Conservation (phyloP, 2,888 invertebrate genomes). For the Poecilus cupreus region DNA sequence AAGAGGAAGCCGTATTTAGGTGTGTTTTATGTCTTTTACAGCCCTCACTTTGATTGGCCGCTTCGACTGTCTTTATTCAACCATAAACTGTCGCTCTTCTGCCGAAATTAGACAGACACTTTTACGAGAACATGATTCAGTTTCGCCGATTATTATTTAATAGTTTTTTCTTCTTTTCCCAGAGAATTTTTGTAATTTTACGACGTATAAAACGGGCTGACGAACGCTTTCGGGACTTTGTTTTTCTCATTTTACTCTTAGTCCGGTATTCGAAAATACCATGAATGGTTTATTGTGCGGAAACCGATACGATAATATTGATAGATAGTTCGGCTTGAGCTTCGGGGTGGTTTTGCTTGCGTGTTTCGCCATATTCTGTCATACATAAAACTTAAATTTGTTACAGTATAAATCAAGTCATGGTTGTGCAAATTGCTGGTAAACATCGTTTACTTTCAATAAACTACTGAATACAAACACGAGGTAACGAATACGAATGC, state of each 20-base stretch:
- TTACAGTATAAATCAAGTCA: conserved; percentile 15
- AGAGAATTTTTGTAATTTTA: conserved; percentile 33
- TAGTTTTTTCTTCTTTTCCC: background rate
- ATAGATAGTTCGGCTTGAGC: conserved; percentile 43
- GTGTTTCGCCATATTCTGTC: conserved; percentile 38
- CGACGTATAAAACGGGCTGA: conserved; percentile 23
- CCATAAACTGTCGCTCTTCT: conserved; percentile 47
- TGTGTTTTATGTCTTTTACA: conserved; percentile 56
- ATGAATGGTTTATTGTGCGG: conserved; percentile 57
- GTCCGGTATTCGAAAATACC: conserved; percentile 22
- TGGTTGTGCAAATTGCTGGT: conserved; percentile 10
- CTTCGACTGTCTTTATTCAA: conserved; percentile 38
- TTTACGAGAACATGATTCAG: conserved; percentile 45
- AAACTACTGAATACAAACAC: background rate
- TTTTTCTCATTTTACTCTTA: conserved; percentile 43
- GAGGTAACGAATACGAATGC: background rate
- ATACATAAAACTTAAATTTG: conserved; percentile 41
- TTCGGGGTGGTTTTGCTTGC: conserved; percentile 1
- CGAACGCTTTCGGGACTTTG: conserved; percentile 8
- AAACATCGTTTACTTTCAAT: conserved; percentile 24
- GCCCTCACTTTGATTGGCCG: conserved; percentile 52
- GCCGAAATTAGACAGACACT: conserved; percentile 41
- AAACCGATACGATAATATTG: conserved; percentile 57
- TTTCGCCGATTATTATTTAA: conserved; percentile 43
- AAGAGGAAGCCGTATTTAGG: conserved; percentile 55